Evolutionary conservation across 37 sponge, comb jelly and placozoan genomes (phyloP).

Genomic region (Crambe crambe): DNA sequence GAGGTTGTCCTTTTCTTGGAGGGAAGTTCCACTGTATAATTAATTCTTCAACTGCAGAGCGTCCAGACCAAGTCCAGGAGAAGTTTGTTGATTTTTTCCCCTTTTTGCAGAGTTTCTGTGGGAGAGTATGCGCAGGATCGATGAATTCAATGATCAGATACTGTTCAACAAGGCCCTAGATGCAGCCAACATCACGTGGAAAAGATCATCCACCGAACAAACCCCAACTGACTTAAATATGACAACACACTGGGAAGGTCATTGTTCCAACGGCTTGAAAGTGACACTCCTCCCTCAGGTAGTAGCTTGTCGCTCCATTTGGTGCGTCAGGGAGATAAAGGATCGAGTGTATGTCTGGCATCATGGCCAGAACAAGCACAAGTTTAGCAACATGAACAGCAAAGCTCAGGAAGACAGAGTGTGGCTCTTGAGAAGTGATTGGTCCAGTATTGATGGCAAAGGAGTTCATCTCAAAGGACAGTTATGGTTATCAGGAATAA

Average conservation of each 20-base stretch:
- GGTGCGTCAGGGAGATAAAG: background rate
- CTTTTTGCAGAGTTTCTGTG: conserved; percentile 3
- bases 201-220: background rate
- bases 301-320: background rate
- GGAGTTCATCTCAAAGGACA: too few relatives aligned
- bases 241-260: background rate
- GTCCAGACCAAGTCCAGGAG: too few relatives aligned
- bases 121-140: background rate
- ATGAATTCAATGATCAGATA: background rate
- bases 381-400: background rate
- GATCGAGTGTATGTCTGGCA: conserved; percentile 3
- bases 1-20: too few relatives aligned
- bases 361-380: background rate
- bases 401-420: conserved; percentile 1
- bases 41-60: too few relatives aligned
- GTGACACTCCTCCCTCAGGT: conserved; percentile 3
- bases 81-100: background rate
- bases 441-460: background rate
- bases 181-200: background rate
- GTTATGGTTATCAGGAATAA: too few relatives aligned
- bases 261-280: background rate
- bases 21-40: too few relatives aligned
- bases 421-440: background rate
- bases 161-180: conserved; percentile 1
- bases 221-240: background rate